phyloP scores from a whole-genome alignment of 1,140 invertebrate genomes.

The Xylocopa sonorina region DNA sequence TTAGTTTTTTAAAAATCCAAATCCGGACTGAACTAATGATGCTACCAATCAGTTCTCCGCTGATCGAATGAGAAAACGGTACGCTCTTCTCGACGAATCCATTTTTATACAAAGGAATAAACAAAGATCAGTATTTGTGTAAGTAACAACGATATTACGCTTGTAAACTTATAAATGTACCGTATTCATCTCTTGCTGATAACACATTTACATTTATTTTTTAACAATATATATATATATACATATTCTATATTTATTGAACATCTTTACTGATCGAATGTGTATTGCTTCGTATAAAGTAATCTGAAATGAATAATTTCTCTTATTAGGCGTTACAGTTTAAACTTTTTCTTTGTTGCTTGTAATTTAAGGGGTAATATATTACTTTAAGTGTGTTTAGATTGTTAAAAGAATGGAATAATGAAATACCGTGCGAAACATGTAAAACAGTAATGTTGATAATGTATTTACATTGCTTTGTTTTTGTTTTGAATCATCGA shows the following conservation, averaged over 20 bases:
- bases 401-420: no score
- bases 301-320: no score
- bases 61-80: conserved; percentile 58
- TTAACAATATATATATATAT: background rate
- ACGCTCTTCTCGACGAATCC: conserved; percentile 14
- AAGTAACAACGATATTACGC: conserved; percentile 12
- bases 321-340: background rate
- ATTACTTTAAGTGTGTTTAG: background rate
- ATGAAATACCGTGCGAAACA: background rate
- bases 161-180: conserved; percentile 2
- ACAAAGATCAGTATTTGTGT: conserved; percentile 14
- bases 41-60: conserved; percentile 68
- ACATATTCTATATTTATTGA: background rate
- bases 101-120: conserved; percentile 28
- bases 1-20: conserved; percentile 69
- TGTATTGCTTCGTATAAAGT: no score
- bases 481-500: background rate
- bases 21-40: conserved; percentile 54
- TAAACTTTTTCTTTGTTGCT: background rate
- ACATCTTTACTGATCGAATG: background rate
- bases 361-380: background rate
- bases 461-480: background rate
- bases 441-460: background rate
- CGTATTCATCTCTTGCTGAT: background rate
- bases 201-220: background rate